Evolutionary conservation across 2,888 invertebrate species (phyloP).

Genomic region (Parthenolecanium corni): DNA sequence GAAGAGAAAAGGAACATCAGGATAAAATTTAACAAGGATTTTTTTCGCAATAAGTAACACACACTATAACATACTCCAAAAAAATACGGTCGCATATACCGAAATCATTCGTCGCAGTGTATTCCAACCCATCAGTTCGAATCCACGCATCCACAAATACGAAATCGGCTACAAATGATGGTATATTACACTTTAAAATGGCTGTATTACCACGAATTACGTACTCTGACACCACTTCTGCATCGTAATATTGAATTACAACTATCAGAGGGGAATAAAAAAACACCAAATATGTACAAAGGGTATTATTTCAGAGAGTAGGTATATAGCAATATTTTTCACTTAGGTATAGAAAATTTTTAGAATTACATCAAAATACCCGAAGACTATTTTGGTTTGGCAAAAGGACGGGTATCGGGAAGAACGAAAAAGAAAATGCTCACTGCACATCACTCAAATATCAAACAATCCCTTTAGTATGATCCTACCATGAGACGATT

Average conservation of each 20-base stretch:
- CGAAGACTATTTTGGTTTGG: no score
- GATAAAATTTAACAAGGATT: background rate
- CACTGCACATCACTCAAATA: no score
- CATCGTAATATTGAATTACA: slow-evolving; percentile 59
- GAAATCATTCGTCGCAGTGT: slow-evolving; percentile 43
- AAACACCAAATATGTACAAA: background rate
- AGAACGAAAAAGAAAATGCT: no score
- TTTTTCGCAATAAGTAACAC: background rate
- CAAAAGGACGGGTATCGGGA: no score
- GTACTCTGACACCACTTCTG: slow-evolving; percentile 60
- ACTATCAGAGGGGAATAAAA: slow-evolving; percentile 40
- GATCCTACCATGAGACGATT: no score
- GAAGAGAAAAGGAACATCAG: no score
- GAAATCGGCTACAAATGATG: slow-evolving; percentile 62
- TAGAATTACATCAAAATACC: no score
- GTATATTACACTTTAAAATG: slow-evolving; percentile 59
- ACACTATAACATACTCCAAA: background rate
- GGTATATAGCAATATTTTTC: no score
- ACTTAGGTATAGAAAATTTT: no score
- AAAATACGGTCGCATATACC: slow-evolving; percentile 36
- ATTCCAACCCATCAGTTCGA: slow-evolving; percentile 48
- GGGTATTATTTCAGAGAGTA: background rate
- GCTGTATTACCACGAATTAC: slow-evolving; percentile 61
- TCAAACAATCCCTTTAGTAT: no score
- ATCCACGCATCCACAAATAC: slow-evolving; percentile 59